These are phyloP conservation scores for Globodera rostochiensis DNA, from an alignment of 1,140 invertebrate genomes.

Conservation along the genomic window DNA sequence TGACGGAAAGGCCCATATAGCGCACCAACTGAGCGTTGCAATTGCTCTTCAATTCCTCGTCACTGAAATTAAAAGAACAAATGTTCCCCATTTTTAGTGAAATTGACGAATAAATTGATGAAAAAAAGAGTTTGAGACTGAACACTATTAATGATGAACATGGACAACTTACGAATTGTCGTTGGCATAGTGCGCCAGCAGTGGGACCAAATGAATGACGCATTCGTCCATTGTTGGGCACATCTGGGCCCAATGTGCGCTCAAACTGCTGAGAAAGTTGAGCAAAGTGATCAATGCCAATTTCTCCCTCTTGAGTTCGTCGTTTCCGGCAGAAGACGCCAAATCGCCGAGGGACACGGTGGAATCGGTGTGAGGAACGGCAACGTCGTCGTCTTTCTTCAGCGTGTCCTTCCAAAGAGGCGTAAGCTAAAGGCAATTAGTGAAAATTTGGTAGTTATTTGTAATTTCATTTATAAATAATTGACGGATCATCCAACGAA, in stretches of 20 bases:
- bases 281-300: conserved; percentile 34
- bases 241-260: neutral
- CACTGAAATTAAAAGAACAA: conserved; percentile 66
- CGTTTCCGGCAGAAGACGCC: neutral
- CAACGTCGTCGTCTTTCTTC: neutral
- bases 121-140: conserved; percentile 68
- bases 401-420: conserved; percentile 31
- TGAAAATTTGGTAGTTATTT: neutral
- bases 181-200: conserved; percentile 55
- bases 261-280: conserved; percentile 32
- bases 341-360: neutral
- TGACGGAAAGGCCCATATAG: conserved; percentile 45
- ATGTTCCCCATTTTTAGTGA: too few species aligned
- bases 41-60: conserved; percentile 78
- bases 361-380: conserved; percentile 16
- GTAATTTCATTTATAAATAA: too few species aligned
- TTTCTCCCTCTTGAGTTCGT: conserved; percentile 34
- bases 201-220: conserved; percentile 54
- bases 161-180: conserved; percentile 47
- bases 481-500: too few species aligned
- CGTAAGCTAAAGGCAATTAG: conserved; percentile 6
- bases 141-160: neutral
- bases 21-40: conserved; percentile 73
- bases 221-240: conserved; percentile 27
- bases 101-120: conserved; percentile 53